phyloP scores from a whole-genome alignment of 1,140 invertebrate species.

The Cyclargus thomasi region DNA sequence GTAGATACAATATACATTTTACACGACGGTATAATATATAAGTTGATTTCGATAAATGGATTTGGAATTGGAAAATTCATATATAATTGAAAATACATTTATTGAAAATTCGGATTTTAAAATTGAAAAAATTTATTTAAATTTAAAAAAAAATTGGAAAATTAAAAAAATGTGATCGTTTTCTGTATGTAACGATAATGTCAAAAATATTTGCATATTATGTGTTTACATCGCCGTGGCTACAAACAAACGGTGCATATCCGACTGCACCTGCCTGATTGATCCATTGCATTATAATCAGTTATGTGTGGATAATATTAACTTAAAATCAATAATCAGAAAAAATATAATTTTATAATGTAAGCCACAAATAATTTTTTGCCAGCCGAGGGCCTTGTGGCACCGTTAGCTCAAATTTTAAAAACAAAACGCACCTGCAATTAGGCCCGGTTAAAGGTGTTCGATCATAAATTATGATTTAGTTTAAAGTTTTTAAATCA shows the following conservation, averaged over 20 bases:
- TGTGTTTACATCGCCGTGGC: neutral
- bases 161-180: too few species aligned
- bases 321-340: neutral
- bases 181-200: too few species aligned
- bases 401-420: neutral
- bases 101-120: too few species aligned
- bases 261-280: neutral
- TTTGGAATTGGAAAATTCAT: too few species aligned
- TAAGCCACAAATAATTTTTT: neutral
- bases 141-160: too few species aligned
- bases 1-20: too few species aligned
- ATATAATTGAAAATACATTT: too few species aligned
- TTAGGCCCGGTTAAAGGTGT: neutral
- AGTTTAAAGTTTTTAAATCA: conserved; percentile 18
- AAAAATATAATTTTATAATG: neutral
- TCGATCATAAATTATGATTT: conserved; percentile 11
- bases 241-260: neutral
- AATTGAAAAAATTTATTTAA: too few species aligned
- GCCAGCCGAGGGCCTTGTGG: neutral
- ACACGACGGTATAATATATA: too few species aligned
- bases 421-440: conserved; percentile 8
- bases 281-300: neutral
- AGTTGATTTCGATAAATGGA: too few species aligned
- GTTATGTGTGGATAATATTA: neutral
- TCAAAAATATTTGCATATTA: neutral